A percentile compares a stretch with the other conserved stretches of the same genome.
These are phyloP conservation scores for Tholera decimalis DNA, from an alignment of 2,888 invertebrate genomes.

Conservation along the genomic window DNA sequence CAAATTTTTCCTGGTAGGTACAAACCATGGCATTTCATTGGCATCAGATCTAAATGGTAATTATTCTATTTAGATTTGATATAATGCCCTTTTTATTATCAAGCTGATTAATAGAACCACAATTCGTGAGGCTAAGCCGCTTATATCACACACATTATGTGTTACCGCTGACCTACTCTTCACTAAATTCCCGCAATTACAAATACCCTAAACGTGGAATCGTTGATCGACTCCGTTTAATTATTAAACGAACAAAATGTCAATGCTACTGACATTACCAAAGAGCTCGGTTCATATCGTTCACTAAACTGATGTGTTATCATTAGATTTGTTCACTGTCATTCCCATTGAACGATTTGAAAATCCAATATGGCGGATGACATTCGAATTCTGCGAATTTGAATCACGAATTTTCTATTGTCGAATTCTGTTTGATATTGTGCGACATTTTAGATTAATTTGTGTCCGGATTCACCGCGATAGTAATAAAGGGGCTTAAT, in stretches of 20 bases:
- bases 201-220: neutral
- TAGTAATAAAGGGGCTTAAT: neutral
- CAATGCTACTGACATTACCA: constrained; percentile 25
- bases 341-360: constrained; percentile 19
- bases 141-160: neutral
- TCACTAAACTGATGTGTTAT: constrained; percentile 14
- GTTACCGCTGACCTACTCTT: constrained; percentile 3
- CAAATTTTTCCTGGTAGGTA: no score
- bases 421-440: constrained; percentile 24
- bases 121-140: neutral
- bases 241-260: constrained; percentile 22
- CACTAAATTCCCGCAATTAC: neutral
- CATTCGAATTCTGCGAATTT: constrained; percentile 35
- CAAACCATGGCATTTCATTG: no score
- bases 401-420: constrained; percentile 37
- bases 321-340: constrained; percentile 47
- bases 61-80: no score
- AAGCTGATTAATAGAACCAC: neutral
- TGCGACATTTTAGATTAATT: constrained; percentile 25
- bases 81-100: neutral
- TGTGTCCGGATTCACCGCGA: neutral
- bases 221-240: constrained; percentile 6
- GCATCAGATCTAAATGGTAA: neutral
- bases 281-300: constrained; percentile 11
- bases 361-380: constrained; percentile 51